These are phyloP conservation scores for Myotis planiceps DNA, from an alignment of 2,797 vertebrate species.

Conservation along the genomic window DNA sequence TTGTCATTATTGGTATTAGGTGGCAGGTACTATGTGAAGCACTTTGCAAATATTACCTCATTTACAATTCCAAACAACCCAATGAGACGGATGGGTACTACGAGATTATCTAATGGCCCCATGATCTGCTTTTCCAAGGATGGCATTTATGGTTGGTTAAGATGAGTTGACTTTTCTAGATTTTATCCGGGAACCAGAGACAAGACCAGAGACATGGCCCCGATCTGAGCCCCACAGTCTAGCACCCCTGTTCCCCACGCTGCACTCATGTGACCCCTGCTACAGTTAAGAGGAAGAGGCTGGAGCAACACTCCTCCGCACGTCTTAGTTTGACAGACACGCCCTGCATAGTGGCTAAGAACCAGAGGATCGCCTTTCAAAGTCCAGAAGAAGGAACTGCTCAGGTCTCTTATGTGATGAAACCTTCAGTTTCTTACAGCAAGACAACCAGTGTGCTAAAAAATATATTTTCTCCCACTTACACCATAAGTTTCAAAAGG, in stretches of 20 bases:
- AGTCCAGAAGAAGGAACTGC: not conserved
- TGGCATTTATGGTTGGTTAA: not conserved
- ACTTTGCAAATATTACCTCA: not conserved
- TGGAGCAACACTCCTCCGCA: not conserved
- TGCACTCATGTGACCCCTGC: too few relatives aligned
- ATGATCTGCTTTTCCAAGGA: not conserved
- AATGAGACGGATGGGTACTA: not conserved
- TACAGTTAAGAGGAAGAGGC: not conserved
- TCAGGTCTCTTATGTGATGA: not conserved
- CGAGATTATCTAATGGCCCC: not conserved
- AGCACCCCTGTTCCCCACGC: too few relatives aligned
- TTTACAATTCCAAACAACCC: not conserved
- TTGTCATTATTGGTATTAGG: not conserved
- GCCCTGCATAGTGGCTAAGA: not conserved
- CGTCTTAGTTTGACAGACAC: rapidly evolving
- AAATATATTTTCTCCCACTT: not conserved
- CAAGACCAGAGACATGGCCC: not conserved
- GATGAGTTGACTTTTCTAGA: not conserved
- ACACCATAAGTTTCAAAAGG: not conserved
- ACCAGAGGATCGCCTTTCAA: not conserved
- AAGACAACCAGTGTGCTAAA: not conserved
- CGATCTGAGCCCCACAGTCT: not conserved
- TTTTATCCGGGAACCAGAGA: not conserved
- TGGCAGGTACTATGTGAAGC: not conserved
- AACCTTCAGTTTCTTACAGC: not conserved